A percentile compares a stretch with the other conserved stretches of the same genome.
These are phyloP conservation scores for Himalopsyche phryganea DNA, from an alignment of 1,140 invertebrate genomes.

Conservation along the genomic window DNA sequence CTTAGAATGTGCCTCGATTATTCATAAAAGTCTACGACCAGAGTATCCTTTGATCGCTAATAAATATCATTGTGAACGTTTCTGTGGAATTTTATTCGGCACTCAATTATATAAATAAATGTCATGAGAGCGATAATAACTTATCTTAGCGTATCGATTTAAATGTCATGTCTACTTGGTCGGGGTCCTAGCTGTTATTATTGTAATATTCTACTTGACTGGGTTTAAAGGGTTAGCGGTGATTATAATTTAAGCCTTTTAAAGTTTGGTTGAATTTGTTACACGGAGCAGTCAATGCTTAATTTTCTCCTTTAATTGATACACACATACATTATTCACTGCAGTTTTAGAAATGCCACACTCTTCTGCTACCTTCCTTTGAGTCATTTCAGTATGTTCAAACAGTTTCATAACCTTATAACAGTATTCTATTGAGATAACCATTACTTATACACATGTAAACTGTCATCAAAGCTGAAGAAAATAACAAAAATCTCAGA, in stretches of 20 bases:
- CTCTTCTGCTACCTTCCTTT: too few species aligned
- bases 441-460: too few species aligned
- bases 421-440: too few species aligned
- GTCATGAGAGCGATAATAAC: slow-evolving; percentile 25
- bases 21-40: slow-evolving; percentile 5
- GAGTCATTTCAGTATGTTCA: too few species aligned
- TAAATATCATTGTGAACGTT: slow-evolving; percentile 25
- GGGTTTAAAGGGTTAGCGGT: slow-evolving; percentile 6
- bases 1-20: neutral
- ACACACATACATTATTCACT: too few species aligned
- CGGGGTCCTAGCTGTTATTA: slow-evolving; percentile 9
- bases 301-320: too few species aligned
- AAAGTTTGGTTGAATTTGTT: neutral
- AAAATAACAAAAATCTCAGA: too few species aligned
- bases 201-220: slow-evolving; percentile 11
- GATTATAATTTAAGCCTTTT: slow-evolving; percentile 6
- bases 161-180: slow-evolving; percentile 23
- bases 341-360: too few species aligned
- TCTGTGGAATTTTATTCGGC: slow-evolving; percentile 32
- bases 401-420: too few species aligned
- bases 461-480: too few species aligned
- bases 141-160: slow-evolving; percentile 30
- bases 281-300: too few species aligned
- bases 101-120: slow-evolving; percentile 36
- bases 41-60: slow-evolving; percentile 20